Conservation (phyloP, 2,797 vertebrate genomes). For the Centropyge bicolor region DNA sequence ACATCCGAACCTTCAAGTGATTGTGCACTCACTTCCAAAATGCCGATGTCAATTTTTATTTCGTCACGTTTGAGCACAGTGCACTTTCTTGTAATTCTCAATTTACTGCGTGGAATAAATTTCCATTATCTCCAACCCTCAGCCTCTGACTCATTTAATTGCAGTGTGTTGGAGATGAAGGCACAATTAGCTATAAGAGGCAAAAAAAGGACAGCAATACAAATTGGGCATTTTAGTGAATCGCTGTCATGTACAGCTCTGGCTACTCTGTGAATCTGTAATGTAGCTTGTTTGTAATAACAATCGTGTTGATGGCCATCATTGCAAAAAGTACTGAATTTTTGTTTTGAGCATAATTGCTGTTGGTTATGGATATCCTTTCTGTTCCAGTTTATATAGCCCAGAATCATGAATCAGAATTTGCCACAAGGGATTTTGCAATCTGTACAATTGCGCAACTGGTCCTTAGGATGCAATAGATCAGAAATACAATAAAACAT, state of each 20-base stretch:
- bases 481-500: too few relatives aligned
- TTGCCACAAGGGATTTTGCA: background rate
- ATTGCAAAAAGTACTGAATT: background rate
- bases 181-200: constrained; percentile 62
- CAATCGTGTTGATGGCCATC: background rate
- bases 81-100: constrained; percentile 64
- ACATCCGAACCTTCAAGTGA: constrained; percentile 55
- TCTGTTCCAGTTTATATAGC: background rate
- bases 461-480: too few relatives aligned
- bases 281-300: constrained; percentile 4
- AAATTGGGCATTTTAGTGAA: constrained; percentile 51
- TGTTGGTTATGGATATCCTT: background rate
- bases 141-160: constrained; percentile 72
- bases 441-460: too few relatives aligned
- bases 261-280: constrained; percentile 19
- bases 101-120: constrained; percentile 71
- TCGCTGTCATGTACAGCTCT: constrained; percentile 5
- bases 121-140: constrained; percentile 75
- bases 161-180: constrained; percentile 62
- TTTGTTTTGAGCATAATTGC: constrained; percentile 1
- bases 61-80: constrained; percentile 54
- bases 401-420: too few relatives aligned
- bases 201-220: constrained; percentile 38
- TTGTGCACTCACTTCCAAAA: constrained; percentile 67
- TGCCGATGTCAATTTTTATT: constrained; percentile 71